Evolutionary conservation across 2,888 invertebrate species (phyloP).

Genomic region (Eupithecia exiguata): DNA sequence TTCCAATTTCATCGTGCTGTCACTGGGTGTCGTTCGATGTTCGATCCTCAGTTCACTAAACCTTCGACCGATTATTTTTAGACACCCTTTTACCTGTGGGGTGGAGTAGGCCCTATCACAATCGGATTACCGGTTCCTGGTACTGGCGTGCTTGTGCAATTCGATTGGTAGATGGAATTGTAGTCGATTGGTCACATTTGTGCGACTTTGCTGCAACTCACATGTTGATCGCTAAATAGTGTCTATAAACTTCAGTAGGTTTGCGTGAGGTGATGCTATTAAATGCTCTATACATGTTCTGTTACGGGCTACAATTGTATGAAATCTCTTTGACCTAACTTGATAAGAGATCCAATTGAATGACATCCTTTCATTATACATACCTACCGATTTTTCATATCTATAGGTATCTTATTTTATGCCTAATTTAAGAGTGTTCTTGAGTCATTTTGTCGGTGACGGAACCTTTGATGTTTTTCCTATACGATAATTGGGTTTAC

Average conservation of each 20-base stretch:
- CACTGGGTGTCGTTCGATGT: conserved; percentile 21
- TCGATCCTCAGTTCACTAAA: conserved; percentile 32
- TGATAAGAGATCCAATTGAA: not conserved
- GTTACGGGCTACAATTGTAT: not conserved
- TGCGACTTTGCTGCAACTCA: conserved; percentile 1
- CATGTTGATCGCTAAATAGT: not conserved
- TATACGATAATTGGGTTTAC: too few relatives aligned
- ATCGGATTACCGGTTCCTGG: conserved; percentile 39
- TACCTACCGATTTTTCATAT: not conserved
- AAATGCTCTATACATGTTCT: not conserved
- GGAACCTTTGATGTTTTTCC: too few relatives aligned
- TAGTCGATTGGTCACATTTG: not conserved
- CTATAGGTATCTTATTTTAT: too few relatives aligned
- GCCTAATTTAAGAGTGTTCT: too few relatives aligned
- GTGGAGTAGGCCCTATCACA: conserved; percentile 19
- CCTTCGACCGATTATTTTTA: conserved; percentile 38
- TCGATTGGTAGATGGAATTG: not conserved
- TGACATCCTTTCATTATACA: not conserved
- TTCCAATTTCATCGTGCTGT: conserved; percentile 18
- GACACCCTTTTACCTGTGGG: conserved; percentile 27
- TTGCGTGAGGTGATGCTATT: not conserved
- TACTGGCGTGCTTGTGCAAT: conserved; percentile 24
- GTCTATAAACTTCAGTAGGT: not conserved
- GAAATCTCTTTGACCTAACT: conserved; percentile 1
- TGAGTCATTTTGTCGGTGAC: too few relatives aligned